Conservation (phyloP, 2,888 invertebrate genomes). For the Cryptus viduatorius region DNA sequence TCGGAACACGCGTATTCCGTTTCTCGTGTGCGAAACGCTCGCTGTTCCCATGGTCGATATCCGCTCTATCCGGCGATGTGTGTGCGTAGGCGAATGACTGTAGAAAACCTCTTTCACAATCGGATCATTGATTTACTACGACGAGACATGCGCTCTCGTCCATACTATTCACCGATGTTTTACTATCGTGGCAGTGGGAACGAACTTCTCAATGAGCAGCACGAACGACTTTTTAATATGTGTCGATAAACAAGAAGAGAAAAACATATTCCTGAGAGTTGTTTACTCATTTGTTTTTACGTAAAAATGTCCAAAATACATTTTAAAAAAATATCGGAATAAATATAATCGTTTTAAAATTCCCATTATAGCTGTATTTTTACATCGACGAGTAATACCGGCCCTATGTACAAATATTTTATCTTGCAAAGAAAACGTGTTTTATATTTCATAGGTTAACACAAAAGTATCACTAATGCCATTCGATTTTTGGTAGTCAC, state of each 20-base stretch:
- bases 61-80: constrained; percentile 24
- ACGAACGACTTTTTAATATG: neutral
- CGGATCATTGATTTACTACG: constrained; percentile 59
- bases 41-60: constrained; percentile 62
- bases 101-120: constrained; percentile 51
- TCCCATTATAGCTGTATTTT: too few species aligned
- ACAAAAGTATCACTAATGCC: too few species aligned
- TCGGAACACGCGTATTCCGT: constrained; percentile 26
- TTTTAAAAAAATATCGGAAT: too few species aligned
- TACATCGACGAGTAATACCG: too few species aligned
- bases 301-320: too few species aligned
- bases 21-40: constrained; percentile 20
- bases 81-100: constrained; percentile 58
- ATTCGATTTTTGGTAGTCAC: too few species aligned
- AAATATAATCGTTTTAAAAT: too few species aligned
- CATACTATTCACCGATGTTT: neutral
- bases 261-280: too few species aligned
- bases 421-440: too few species aligned
- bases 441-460: too few species aligned
- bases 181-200: neutral
- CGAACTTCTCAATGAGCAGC: neutral
- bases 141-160: constrained; percentile 27
- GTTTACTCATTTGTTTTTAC: too few species aligned
- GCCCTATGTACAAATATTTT: too few species aligned
- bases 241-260: neutral